A percentile compares a stretch with the other conserved stretches of the same genome.
phyloP scores from a whole-genome alignment of 2,888 invertebrate genomes.

The Andrena bicolor region DNA sequence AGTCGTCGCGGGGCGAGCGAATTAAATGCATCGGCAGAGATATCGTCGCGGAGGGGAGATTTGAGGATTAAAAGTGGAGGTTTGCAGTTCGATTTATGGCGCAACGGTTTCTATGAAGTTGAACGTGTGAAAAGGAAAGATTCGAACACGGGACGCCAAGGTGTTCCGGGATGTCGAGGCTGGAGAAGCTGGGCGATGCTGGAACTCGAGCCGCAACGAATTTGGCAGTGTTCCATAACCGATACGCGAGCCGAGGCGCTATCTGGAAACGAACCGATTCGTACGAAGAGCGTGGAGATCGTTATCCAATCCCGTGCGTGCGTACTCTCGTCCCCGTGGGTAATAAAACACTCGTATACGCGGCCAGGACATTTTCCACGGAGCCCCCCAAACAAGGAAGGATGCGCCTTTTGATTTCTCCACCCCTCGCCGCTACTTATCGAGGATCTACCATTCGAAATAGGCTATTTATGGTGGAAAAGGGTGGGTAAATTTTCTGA shows the following conservation, averaged over 20 bases:
- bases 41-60: neutral
- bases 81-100: conserved; percentile 10
- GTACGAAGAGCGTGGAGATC: conserved; percentile 52
- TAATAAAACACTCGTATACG: conserved; percentile 74
- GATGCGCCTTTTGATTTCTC: conserved; percentile 65
- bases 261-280: conserved; percentile 44
- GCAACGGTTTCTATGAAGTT: neutral
- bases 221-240: conserved; percentile 60
- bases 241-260: conserved; percentile 39
- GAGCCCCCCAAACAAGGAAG: conserved; percentile 46
- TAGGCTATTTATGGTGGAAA: conserved; percentile 78
- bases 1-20: too few species aligned
- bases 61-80: neutral
- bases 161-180: conserved; percentile 1
- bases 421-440: conserved; percentile 70
- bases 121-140: conserved; percentile 31
- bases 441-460: conserved; percentile 79
- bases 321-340: conserved; percentile 52
- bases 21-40: neutral
- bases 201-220: conserved; percentile 33
- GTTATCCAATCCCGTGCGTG: conserved; percentile 58
- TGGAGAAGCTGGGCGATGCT: conserved; percentile 7
- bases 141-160: conserved; percentile 28
- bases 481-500: conserved; percentile 50
- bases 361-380: conserved; percentile 56